phyloP scores from a whole-genome alignment of 2,797 vertebrate genomes.

The Amblyraja radiata region DNA sequence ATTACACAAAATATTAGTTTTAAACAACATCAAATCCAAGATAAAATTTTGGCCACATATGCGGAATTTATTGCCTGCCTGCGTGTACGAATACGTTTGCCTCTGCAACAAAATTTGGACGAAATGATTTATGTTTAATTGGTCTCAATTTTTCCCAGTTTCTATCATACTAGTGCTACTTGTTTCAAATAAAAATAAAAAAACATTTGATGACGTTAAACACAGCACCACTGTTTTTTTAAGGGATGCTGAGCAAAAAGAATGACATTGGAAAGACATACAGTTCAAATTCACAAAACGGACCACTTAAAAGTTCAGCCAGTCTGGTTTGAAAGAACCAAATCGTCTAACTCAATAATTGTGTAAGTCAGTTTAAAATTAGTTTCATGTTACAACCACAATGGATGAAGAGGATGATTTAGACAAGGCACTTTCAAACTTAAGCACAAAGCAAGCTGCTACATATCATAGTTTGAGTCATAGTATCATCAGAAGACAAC shows the following conservation, averaged over 20 bases:
- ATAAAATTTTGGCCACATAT: not conserved
- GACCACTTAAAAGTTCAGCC: not conserved
- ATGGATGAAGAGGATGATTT: not conserved
- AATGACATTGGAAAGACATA: not conserved
- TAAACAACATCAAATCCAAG: not conserved
- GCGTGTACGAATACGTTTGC: not conserved
- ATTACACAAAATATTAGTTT: not conserved
- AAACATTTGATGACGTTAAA: not conserved
- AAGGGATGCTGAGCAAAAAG: not conserved
- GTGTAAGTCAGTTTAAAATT: not conserved
- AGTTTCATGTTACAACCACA: not conserved
- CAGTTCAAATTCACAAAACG: not conserved
- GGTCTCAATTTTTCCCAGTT: not conserved
- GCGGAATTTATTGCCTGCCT: not conserved
- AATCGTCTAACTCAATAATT: too few species aligned
- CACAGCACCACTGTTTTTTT: not conserved
- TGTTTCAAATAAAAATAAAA: not conserved
- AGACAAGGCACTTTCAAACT: not conserved
- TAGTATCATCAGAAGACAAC: not conserved
- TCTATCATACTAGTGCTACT: not conserved
- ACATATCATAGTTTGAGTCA: not conserved
- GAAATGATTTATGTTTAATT: not conserved
- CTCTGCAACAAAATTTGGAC: not conserved
- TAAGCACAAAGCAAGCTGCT: not conserved
- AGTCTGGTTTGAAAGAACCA: not conserved